phyloP scores from a whole-genome alignment of 2,113 vertebrate genomes.

The Pelecanus crispus region DNA sequence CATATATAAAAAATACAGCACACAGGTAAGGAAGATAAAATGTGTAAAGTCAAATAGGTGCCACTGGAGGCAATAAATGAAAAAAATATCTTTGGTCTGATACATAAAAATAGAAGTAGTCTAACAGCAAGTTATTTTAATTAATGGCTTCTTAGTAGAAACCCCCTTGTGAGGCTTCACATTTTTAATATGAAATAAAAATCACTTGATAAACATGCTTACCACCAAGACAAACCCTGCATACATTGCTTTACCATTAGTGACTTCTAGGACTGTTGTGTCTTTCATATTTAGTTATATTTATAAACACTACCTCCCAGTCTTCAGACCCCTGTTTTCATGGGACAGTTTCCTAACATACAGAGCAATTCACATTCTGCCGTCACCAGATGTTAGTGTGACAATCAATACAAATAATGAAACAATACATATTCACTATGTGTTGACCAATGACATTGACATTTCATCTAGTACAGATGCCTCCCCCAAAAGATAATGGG shows the following conservation, averaged over 20 bases:
- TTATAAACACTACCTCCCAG: background rate
- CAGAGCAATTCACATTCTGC: background rate
- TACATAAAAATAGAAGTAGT: background rate
- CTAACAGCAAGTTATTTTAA: background rate
- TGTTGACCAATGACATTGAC: background rate
- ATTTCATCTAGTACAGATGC: background rate
- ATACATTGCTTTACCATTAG: background rate
- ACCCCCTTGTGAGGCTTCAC: background rate
- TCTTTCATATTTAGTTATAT: background rate
- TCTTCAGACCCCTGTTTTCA: background rate
- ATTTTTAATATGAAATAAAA: background rate
- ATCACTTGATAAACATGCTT: background rate
- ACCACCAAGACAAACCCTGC: background rate
- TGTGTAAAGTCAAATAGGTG: background rate
- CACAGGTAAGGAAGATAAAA: background rate
- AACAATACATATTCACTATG: background rate
- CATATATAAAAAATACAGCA: background rate
- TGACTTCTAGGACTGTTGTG: background rate
- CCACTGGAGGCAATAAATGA: background rate
- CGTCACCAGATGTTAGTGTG: background rate
- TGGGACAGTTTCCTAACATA: background rate
- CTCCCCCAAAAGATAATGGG: background rate
- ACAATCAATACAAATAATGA: background rate
- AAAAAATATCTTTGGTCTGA: background rate
- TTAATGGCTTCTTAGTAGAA: background rate